Evolutionary conservation across 2,888 invertebrate species (phyloP).

Genomic region (Lumbricus terrestris): DNA sequence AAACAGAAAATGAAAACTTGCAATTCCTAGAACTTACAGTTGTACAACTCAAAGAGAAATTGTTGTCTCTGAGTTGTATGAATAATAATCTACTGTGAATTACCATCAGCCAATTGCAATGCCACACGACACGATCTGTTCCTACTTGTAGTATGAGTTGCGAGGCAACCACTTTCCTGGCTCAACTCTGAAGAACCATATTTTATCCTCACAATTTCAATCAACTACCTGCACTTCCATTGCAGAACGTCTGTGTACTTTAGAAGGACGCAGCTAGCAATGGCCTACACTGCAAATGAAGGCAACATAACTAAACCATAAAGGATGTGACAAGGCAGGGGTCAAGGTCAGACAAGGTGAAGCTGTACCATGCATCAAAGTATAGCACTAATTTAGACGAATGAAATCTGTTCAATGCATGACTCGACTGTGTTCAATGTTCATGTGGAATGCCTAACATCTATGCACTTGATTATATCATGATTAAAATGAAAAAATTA

Average conservation of each 20-base stretch:
- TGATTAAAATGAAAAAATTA: background rate
- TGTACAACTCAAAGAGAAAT: background rate
- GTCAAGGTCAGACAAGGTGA: no score
- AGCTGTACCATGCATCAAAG: background rate
- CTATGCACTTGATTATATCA: background rate
- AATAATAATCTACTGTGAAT: background rate
- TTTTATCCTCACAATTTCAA: no score
- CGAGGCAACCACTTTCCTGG: no score
- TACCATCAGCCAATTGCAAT: background rate
- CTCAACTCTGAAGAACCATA: no score
- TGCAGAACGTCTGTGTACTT: no score
- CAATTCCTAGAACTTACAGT: background rate
- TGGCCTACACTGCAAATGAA: no score
- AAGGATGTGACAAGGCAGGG: background rate
- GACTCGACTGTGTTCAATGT: background rate
- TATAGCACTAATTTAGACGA: background rate
- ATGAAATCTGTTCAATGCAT: background rate
- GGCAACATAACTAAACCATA: background rate
- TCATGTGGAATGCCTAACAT: background rate
- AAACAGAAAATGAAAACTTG: background rate
- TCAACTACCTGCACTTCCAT: background rate
- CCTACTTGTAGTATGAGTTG: background rate
- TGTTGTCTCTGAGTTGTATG: no score
- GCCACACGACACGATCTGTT: background rate
- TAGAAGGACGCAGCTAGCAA: no score